phyloP scores from a whole-genome alignment of 2,113 vertebrate species.

The Sterrhoptilus dennistouni region DNA sequence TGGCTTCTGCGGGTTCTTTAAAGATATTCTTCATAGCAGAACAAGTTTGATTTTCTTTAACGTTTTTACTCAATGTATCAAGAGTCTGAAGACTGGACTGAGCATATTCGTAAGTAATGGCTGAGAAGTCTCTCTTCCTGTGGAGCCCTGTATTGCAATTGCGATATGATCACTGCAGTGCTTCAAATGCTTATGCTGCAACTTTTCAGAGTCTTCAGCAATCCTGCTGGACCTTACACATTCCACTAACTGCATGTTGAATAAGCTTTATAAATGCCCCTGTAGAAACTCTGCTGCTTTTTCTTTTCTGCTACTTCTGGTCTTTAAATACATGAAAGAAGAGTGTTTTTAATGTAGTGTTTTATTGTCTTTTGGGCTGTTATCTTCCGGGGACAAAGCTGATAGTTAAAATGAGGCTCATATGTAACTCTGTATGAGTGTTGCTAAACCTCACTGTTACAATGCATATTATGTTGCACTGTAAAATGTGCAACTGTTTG shows the following conservation, averaged over 20 bases:
- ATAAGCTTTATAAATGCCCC: background rate
- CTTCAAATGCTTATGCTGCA: background rate
- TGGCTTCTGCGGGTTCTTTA: background rate
- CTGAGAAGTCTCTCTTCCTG: background rate
- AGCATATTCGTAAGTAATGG: slow-evolving; percentile 85
- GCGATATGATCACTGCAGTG: background rate
- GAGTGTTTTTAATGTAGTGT: background rate
- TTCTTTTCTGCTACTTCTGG: background rate
- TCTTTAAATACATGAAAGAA: background rate
- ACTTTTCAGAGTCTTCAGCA: background rate
- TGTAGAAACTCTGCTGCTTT: background rate
- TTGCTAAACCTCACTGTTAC: background rate
- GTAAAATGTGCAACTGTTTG: background rate
- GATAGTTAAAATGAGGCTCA: background rate
- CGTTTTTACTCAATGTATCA: slow-evolving; percentile 81
- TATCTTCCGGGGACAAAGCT: background rate
- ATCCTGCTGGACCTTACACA: background rate
- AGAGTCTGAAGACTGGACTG: slow-evolving; percentile 77
- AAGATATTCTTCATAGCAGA: background rate
- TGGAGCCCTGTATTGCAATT: background rate
- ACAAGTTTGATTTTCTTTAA: slow-evolving; percentile 71
- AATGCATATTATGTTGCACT: background rate
- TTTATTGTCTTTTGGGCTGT: background rate
- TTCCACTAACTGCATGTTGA: background rate
- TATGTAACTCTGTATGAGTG: background rate